Evolutionary conservation across 2,113 vertebrate species (phyloP), one percentile per base, ranked within the genome.

Genomic region (Struthidea cinerea): DNA sequence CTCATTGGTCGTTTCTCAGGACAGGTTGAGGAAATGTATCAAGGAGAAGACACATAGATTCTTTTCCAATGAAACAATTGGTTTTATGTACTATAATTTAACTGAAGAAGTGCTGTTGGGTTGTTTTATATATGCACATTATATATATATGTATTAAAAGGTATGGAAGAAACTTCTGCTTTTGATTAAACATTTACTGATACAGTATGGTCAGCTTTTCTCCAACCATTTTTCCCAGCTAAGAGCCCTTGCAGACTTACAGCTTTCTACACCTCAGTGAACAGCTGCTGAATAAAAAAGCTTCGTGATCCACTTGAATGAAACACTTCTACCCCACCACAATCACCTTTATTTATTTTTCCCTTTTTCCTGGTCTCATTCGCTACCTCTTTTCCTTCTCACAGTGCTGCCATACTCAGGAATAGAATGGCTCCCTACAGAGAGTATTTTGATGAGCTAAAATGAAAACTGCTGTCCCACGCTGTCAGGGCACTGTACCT

Each of bases 211-310:
- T 82, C 65, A 73, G 67, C 84, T 91, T 80, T 91, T 82, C 84
- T 92, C 94, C 79, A 87, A 42, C 89, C 57, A 79, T 64, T 86
- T 86, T 84, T 76, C 21, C 67, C 77, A 37, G 53, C 85, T 86
- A 90, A 93, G 55, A 93, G 30, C 79, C 68, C 92, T 96, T 91
- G 56, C 52, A 96, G 57, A 50, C 21, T 77, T 84, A 93, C 56
- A 89, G 68, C 86, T 90, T 95, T 93, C 87, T 71, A 90, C 74
- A 93, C 89, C 71, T 96, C 96, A 94, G 90, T 97, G 93, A 98
- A 96, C 91, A 90, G 95, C 92, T 97, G 75, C 86, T 94, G 93
- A 96, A 96, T 94, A 84, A 90, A 96, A 96, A 78, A 46, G 14
- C 67, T 80, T 94, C 84, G 47, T 30, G 69, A 85, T 90, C 55